phyloP scores from a whole-genome alignment of 1,140 invertebrate species.

The Leucophenga varia region DNA sequence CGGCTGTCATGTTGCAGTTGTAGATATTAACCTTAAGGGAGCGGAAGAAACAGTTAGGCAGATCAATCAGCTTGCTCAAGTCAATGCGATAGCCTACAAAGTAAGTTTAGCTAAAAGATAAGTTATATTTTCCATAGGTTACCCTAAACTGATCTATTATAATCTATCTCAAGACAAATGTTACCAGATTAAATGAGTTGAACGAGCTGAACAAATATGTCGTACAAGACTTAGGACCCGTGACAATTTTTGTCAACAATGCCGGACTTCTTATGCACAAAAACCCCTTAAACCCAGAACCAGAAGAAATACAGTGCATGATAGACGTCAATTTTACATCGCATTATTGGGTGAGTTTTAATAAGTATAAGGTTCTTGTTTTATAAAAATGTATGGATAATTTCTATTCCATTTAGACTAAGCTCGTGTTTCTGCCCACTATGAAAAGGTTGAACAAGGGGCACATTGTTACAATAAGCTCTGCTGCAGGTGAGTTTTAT shows the following conservation, averaged over 20 bases:
- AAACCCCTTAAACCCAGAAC: slow-evolving; percentile 14
- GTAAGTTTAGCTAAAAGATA: slow-evolving; percentile 7
- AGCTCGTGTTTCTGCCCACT: slow-evolving; percentile 68
- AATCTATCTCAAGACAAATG: slow-evolving; percentile 18
- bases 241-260: slow-evolving; percentile 42
- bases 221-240: slow-evolving; percentile 27
- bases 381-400: not conserved
- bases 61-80: slow-evolving; percentile 13
- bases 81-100: slow-evolving; percentile 28
- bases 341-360: slow-evolving; percentile 32
- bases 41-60: slow-evolving; percentile 27
- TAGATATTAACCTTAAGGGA: slow-evolving; percentile 28
- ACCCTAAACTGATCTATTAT: not conserved
- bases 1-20: slow-evolving; percentile 31
- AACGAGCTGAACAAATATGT: slow-evolving; percentile 17
- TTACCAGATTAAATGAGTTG: slow-evolving; percentile 18
- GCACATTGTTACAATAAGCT: slow-evolving; percentile 83
- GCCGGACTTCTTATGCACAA: slow-evolving; percentile 30
- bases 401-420: slow-evolving; percentile 57
- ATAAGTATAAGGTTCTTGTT: too few species aligned
- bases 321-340: slow-evolving; percentile 34
- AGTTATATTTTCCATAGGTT: too few species aligned
- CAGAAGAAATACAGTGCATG: slow-evolving; percentile 27
- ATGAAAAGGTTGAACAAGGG: slow-evolving; percentile 84
- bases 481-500: slow-evolving; percentile 71